Evolutionary conservation across 2,113 vertebrate species (phyloP), one percentile per base, ranked within the genome.

Genomic region (Hippocampus guttulatus): DNA sequence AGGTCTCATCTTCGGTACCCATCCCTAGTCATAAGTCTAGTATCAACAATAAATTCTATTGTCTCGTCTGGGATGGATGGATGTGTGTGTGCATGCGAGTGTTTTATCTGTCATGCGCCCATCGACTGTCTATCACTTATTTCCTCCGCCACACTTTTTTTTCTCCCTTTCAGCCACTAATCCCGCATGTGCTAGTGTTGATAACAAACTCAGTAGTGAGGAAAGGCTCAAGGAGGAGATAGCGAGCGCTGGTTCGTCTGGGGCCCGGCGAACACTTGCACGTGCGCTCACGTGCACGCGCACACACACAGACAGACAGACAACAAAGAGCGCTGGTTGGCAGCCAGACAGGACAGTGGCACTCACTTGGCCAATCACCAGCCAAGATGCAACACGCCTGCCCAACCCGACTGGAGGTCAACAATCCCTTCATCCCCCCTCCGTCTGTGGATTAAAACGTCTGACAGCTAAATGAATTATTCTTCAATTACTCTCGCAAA

Each of bases 381-480:
- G 83, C 84, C 87, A 84, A 81, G 85, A 86, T 82, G 82, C 72
- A 75, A 73, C 63, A 67, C 38, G 21, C 62, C 9, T 21, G 8
- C 62, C 21, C n/a, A 47, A 74, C 71, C 62, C 81, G 77, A 72
- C 82, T 85, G 76, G 83, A 85, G 84, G 87, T 89, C 85, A 84
- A 79, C 82, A 81, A 85, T 64, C 76, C 75, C 76, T 88, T 80
- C 74, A 79, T 85, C 84, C 23, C 78, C 61, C 51, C 70, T 84
- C 81, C 77, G 83, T 84, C 81, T 77, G 69, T 61, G 75, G 84
- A 83, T 88, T 87, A 84, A 65, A 84, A 89, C 79, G 83, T 88
- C 84, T 88, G 61, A 67, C 69, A 81, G 81, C 80, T 84, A 89
- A 89, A 90, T 88, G 82, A 90, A 89, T 89, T 88, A 87, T 87